Percentiles rank a stretch among this genome's conserved stretches.
These are phyloP conservation scores for Cebidichthys violaceus DNA, from an alignment of 2,113 vertebrate genomes.

Conservation along the genomic window DNA sequence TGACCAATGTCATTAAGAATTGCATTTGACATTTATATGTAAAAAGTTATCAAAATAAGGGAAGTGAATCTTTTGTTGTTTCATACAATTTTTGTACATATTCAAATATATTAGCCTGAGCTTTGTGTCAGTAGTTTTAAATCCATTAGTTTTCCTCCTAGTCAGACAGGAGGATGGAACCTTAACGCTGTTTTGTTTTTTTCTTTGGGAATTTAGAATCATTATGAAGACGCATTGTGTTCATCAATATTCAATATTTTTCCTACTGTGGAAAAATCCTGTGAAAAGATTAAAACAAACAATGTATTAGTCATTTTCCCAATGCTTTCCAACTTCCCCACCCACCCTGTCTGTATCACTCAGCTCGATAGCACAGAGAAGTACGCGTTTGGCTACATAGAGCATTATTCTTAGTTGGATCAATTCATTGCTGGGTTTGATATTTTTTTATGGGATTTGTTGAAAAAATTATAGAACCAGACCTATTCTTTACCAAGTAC, in stretches of 20 bases:
- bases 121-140: constrained; percentile 2
- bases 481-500: background rate
- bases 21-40: background rate
- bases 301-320: background rate
- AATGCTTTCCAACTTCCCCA: background rate
- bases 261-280: background rate
- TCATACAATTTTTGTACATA: background rate
- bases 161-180: background rate
- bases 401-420: background rate
- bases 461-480: background rate
- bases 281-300: background rate
- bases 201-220: background rate
- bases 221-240: background rate
- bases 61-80: background rate
- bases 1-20: background rate
- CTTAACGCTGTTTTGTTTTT: background rate
- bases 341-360: background rate
- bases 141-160: background rate
- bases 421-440: background rate
- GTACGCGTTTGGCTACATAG: background rate
- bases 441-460: background rate
- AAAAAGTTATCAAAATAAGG: background rate
- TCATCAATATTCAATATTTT: constrained; percentile 1
- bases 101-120: background rate
- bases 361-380: background rate